Base-by-base conservation (phyloP, 2,888 invertebrate species). In the Pyrgus malvae region DNA sequence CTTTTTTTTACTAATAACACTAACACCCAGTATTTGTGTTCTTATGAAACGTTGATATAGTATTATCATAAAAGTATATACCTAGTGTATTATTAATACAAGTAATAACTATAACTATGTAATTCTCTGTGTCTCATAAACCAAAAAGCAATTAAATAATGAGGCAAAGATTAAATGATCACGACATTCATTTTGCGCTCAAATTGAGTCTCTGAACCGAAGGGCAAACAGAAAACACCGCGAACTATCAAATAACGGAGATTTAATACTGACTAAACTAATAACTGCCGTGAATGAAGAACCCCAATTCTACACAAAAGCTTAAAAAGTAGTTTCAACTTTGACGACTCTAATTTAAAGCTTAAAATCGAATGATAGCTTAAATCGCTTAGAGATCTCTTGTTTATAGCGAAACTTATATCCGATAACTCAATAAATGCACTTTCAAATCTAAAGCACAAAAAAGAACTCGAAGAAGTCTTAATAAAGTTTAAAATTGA, bases 181-280 rank as follows among this genome's bases (percentile, higher is more conserved):
- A 11, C 4, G 29, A 29, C 37, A 11, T 17, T 38, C 8, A 27
- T 19, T 16, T 17, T 8, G 6, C 9, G 7, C 11, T 35, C 27
- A 25, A 37, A 44, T 44, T 35, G 19, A 51, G 37, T 27, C 35
- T 51, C 37, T 27, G 17, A 37, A 35, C 35, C 16, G 3, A 29
- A 33, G n/a, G 23, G 35, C 46, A 46, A 37, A 48, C 14, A 48
- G 23, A 44, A 27, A 29, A 44, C n/a, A 48, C 56, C 31, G 37
- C 40, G 19, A 17, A 40, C 31, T 56, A 58, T 59, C 61, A 58
- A 56, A 58, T 61, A 61, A 59, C 57, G 23, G 57, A 60, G 56
- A 62, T 60, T 33, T 58, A 58, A 59, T 58, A 56, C 60, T 58
- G 53, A 60, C 56, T 56, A 55, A 60, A 60, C 55, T 63, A 60